phyloP scores from a whole-genome alignment of 2,888 invertebrate species.

The Agonopterix heracliana region DNA sequence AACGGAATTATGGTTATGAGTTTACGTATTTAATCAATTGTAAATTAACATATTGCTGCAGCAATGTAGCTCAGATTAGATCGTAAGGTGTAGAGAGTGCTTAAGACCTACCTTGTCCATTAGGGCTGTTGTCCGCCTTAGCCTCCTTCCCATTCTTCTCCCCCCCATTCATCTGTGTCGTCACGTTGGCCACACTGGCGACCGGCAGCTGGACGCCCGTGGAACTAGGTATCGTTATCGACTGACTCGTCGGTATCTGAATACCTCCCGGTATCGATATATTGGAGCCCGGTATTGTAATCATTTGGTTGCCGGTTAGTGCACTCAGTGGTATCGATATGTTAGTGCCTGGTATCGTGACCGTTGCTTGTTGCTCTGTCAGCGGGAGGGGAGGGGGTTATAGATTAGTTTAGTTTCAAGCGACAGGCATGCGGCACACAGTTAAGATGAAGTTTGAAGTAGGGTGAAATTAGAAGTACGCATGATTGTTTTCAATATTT shows the following conservation, averaged over 20 bases:
- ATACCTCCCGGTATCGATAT: slow-evolving; percentile 51
- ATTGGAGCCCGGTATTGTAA: slow-evolving; percentile 75
- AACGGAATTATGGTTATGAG: too few species aligned
- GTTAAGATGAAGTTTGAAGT: not conserved
- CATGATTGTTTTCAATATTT: not conserved
- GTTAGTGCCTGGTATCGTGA: slow-evolving; percentile 80
- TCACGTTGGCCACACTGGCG: slow-evolving; percentile 27
- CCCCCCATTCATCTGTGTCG: slow-evolving; percentile 23
- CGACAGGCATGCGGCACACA: slow-evolving; percentile 37
- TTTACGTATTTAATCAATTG: too few species aligned
- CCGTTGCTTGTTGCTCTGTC: slow-evolving; percentile 72
- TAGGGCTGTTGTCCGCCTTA: slow-evolving; percentile 38
- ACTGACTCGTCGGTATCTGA: slow-evolving; percentile 37
- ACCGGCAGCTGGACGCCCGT: slow-evolving; percentile 33
- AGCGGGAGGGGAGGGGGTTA: slow-evolving; percentile 29
- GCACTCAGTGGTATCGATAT: slow-evolving; percentile 75
- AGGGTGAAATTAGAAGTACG: not conserved
- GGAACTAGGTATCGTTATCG: slow-evolving; percentile 45
- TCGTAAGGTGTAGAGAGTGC: too few species aligned
- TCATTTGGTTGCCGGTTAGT: slow-evolving; percentile 65
- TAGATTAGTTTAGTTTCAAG: slow-evolving; percentile 55
- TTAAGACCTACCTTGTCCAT: slow-evolving; percentile 54
- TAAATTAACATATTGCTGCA: slow-evolving; percentile 5
- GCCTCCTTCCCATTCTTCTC: slow-evolving; percentile 80
- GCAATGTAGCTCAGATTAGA: too few species aligned